Evolutionary conservation across 2,888 invertebrate species (phyloP), one percentile per base, ranked within the genome.

Genomic region (Diarsia dahlii): DNA sequence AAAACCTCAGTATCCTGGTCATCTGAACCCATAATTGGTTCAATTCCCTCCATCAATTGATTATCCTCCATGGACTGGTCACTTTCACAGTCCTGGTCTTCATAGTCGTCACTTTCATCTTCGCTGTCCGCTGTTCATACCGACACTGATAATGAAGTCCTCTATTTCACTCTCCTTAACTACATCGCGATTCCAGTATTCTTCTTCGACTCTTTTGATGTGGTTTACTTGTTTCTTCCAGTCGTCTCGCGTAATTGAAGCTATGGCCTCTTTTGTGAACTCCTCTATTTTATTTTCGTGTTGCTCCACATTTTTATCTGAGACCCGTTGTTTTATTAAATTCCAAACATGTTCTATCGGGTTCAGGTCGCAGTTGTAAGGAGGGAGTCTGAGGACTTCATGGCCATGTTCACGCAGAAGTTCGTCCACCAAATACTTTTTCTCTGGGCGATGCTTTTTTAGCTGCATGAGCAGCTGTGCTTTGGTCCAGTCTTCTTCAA

Each of bases 311-410:
- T 63, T 78, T 91, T n/a, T n/a, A n/a, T n/a, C n/a, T n/a, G n/a
- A n/a, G n/a, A n/a, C n/a, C n/a, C n/a, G n/a, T n/a, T n/a, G n/a
- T n/a, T n/a, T n/a, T n/a, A n/a, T n/a, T n/a, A n/a, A n/a, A n/a
- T n/a, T n/a, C n/a, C n/a, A n/a, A n/a, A n/a, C n/a, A n/a, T n/a
- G n/a, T n/a, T n/a, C n/a, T n/a, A n/a, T n/a, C n/a, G n/a, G n/a
- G n/a, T n/a, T n/a, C 12, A 90, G 74, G 71, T 90, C 88, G 60
- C 86, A 85, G 66, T 90, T 86, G 64, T 88, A 89, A 6, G 89
- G 86, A 23, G 89, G 89, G n/a, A 90, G 58, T 79, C 79, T 65
- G 20, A 62, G 28, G 50, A 70, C 66, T 52, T 54, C 48, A 60
- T 70, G 70, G 48, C 74, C 52, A 52, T 46, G 46, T 46, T 46